Base-by-base conservation (phyloP, 2,797 vertebrate species). In the Typhlichthys subterraneus region DNA sequence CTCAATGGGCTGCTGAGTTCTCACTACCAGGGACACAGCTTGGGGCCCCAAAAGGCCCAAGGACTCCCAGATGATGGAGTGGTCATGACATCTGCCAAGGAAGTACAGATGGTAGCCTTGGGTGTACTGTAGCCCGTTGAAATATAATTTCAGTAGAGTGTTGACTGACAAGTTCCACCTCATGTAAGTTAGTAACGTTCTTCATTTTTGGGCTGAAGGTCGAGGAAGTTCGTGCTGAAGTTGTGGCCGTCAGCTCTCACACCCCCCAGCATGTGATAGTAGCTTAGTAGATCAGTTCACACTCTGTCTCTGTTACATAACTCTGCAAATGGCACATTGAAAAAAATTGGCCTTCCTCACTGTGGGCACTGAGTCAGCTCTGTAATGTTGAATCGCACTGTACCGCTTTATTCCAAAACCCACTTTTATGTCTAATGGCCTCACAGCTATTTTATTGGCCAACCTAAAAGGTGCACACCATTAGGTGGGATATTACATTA, bases 1-100 rank as follows among this genome's bases (percentile, higher is more conserved):
- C 72, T 88, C 82, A 86, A 76, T 83, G 75, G 81, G 61, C 53
- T 55, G 31, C 72, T 75, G 74, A 87, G 81, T 87, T 87, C 80
- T 33, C 74, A 74, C 63, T 61, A 57, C 75, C 61, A 53, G 53
- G 23, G 66, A 61, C 72, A 76, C 83, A 73, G 72, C 51, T 17
- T 57, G 62, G 59, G 53, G 65, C 78, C 74, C 73, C 29, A 42
- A 52, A 75, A 75, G 75, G 80, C 81, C 64, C 31, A 12, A 75
- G 65, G 77, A 74, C 75, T 77, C 80, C 73, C 75, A 70, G 75
- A 85, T 84, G 85, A 86, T 81, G 74, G 82, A 85, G 82, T 63
- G 77, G 75, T 69, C 38, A 57, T 79, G 75, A 81, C 84, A 78
- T 83, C 81, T 86, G 82, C 76, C 65, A 56, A n/a, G 73, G 79